Percentiles rank a stretch among this genome's conserved stretches.
phyloP scores from a whole-genome alignment of 2,797 vertebrate species.

The Lophura swinhoii region DNA sequence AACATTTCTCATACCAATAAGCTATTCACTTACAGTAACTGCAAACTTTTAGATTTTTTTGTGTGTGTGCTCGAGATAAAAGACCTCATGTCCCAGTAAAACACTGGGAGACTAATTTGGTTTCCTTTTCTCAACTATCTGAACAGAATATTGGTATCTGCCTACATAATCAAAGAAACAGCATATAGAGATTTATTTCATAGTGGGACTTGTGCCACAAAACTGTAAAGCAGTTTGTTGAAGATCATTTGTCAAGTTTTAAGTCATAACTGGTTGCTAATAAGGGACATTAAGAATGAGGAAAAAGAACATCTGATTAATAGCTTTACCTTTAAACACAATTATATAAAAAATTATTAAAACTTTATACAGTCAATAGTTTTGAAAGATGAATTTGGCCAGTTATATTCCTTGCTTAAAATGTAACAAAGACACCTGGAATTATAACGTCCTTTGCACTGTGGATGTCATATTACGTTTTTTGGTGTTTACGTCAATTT shows the following conservation, averaged over 20 bases:
- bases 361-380: constrained; percentile 44
- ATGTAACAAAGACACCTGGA: constrained; percentile 70
- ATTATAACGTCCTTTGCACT: constrained; percentile 67
- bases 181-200: background rate
- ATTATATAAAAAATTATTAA: constrained; percentile 52
- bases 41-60: constrained; percentile 67
- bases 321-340: constrained; percentile 41
- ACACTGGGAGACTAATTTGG: background rate
- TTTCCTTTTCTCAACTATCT: background rate
- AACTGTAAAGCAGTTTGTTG: constrained; percentile 1
- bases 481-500: constrained; percentile 82
- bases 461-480: constrained; percentile 78
- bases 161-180: constrained; percentile 5
- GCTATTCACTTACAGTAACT: constrained; percentile 67
- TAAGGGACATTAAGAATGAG: constrained; percentile 40
- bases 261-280: constrained; percentile 38
- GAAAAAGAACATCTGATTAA: constrained; percentile 30
- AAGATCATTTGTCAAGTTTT: constrained; percentile 40
- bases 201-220: background rate
- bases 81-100: constrained; percentile 21
- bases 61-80: constrained; percentile 46
- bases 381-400: constrained; percentile 56
- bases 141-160: background rate
- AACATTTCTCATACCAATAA: constrained; percentile 63
- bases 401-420: constrained; percentile 61